Evolutionary conservation across 2,797 vertebrate species (phyloP), one percentile per base, ranked within the genome.

Genomic region (Channa striata): DNA sequence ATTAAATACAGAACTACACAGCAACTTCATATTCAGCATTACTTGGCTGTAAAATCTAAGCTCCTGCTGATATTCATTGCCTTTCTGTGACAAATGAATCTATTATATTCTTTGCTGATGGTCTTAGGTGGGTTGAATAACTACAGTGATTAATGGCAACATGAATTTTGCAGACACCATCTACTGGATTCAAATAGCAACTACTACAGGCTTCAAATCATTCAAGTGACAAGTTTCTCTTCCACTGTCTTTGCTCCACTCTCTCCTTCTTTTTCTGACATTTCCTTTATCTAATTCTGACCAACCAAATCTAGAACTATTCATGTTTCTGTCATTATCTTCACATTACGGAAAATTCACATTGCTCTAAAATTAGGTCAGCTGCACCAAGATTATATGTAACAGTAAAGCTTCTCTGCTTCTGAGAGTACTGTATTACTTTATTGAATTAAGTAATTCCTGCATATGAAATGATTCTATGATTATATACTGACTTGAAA

Each of bases 141-240:
- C 83, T 74, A 77, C 60, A 64, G 76, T 89, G 86, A 92, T 91
- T 87, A 89, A 92, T 89, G 77, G 68, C 77, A 77, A 79, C 80
- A 87, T 89, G 85, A 86, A 83, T 88, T 93, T 90, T 83, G 81
- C 87, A 84, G 79, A 91, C 85, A 88, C 85, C 89, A 84, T 87
- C 87, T 89, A 89, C 90, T 89, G 89, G 84, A 78, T 83, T 87
- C 82, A 86, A 86, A 88, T 85, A 85, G 83, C 71, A 84, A 89
- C 86, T 89, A 79, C 88, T 85, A 81, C 75, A 50, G n/a, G 54
- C 60, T 60, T 87, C 72, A 74, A 82, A 87, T 88, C 76, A 79
- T 72, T 83, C 59, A 78, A 75, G 62, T 80, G 63, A 81, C 69
- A 82, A 82, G 43, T 19, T 61, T 73, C 59, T 67, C 30, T 39